phyloP scores from a whole-genome alignment of 53 echinoderm and acorn worm genomes.

The Paelopatides confundens region DNA sequence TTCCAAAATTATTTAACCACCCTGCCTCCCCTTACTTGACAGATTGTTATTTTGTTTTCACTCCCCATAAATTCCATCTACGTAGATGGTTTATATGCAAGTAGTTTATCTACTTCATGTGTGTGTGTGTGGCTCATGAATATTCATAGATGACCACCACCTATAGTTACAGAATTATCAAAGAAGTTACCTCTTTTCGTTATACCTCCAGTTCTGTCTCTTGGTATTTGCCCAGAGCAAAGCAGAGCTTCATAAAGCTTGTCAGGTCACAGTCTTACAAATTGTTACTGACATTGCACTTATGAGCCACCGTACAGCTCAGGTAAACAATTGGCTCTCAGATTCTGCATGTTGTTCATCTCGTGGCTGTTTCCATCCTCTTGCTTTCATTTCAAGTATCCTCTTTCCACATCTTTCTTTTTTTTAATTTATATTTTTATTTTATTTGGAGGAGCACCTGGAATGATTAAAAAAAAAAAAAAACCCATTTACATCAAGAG shows the following conservation, averaged over 20 bases:
- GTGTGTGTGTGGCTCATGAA: no score
- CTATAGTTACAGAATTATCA: background rate
- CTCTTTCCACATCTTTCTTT: no score
- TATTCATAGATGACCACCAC: background rate
- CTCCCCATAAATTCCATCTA: no score
- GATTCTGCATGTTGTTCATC: background rate
- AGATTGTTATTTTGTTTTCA: no score
- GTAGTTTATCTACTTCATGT: no score
- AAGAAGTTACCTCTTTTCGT: background rate
- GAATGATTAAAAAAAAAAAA: no score
- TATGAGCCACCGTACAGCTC: constrained; percentile 53
- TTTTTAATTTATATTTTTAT: background rate
- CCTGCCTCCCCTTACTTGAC: background rate
- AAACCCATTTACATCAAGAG: no score
- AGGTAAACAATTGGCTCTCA: constrained; percentile 15
- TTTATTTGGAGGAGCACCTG: background rate
- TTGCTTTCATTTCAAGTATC: background rate
- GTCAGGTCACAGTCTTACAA: constrained; percentile 89
- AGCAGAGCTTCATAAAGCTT: constrained; percentile 75
- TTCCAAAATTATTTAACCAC: background rate
- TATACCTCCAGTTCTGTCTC: constrained; percentile 77
- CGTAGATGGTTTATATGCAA: no score
- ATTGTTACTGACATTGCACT: constrained; percentile 76
- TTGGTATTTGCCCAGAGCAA: constrained; percentile 81
- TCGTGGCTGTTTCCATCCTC: background rate